Base-by-base conservation (phyloP, 37 sponge, comb jelly and placozoan genomes). In the Agelas oroides region DNA sequence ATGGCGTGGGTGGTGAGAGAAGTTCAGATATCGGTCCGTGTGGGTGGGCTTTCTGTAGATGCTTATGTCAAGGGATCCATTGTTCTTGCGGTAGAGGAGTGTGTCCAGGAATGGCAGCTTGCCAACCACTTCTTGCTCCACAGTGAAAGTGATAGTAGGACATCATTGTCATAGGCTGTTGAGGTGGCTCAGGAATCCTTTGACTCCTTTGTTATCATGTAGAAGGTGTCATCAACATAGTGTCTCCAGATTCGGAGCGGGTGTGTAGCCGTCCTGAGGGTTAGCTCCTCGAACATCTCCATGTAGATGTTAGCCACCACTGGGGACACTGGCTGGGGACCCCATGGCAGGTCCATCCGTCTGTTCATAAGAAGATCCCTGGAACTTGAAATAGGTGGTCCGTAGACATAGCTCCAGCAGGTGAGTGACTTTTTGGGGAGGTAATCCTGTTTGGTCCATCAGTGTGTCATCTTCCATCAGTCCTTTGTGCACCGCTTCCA, bases 161-260 rank as follows among this genome's bases (percentile, higher is more conserved):
- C n/a, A n/a, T n/a, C n/a, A n/a, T n/a, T n/a, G n/a, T n/a, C 23
- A 6, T 28, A 27, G 35, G 33, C 23, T 21, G 33, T 76, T 76
- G 33, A 76, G 59, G 15, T 76, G 76, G 19, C 20, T 15, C 20
- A 41, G 59, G 76, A 76, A 76, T 5, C 21, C 20, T 30, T 32
- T 5, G 2, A 76, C 59, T 23, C 53, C 38, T 32, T 69, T 37
- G 31, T 36, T 61, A 81, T 70, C n/a, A 81, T 28, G 53, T 60
- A 69, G 60, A 70, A 81, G 3, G 72, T 81, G 71, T 81, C 82
- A 81, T 81, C 71, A 14, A 71, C 82, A 52, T 65, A 69, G 16
- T 59, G 25, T 58, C 31, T 57, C 71, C 59, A 66, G 5, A 69
- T 32, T 70, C 59, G 38, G 1, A 59, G 82, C 46, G 38, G 46